Percentiles rank a stretch among this genome's conserved stretches.
phyloP scores from a whole-genome alignment of 2,888 invertebrate species.

The Caenorhabditis parvicauda region DNA sequence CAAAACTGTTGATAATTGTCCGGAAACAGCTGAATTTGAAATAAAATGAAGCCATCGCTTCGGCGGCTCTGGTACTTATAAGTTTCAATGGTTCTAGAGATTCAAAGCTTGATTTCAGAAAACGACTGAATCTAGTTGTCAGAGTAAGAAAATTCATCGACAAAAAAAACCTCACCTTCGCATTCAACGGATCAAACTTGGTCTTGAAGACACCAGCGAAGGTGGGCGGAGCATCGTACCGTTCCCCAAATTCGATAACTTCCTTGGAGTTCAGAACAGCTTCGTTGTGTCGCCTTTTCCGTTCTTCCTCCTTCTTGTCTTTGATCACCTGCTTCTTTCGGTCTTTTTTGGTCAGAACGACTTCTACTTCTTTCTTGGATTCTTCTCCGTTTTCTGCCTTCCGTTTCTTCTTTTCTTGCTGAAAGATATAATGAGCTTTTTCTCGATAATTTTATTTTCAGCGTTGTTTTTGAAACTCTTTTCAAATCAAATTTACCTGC shows the following conservation, averaged over 20 bases:
- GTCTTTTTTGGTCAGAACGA: constrained; percentile 15
- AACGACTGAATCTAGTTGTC: not conserved
- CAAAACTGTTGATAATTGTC: too few species aligned
- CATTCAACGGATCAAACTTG: constrained; percentile 38
- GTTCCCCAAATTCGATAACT: constrained; percentile 52
- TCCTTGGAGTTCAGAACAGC: constrained; percentile 31
- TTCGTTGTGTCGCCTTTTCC: constrained; percentile 11
- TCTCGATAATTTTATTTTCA: too few species aligned
- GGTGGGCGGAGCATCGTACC: constrained; percentile 51
- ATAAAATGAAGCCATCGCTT: too few species aligned
- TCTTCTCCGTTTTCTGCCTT: not conserved
- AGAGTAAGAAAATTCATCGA: not conserved
- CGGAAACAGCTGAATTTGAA: too few species aligned
- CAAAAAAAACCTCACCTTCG: too few species aligned
- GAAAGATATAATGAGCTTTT: too few species aligned
- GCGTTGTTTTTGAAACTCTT: too few species aligned
- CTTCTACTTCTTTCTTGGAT: not conserved
- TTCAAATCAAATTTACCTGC: too few species aligned
- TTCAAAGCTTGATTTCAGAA: constrained; percentile 10
- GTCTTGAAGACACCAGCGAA: constrained; percentile 38
- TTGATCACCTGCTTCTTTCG: constrained; percentile 20
- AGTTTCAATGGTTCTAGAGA: too few species aligned
- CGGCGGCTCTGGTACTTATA: too few species aligned
- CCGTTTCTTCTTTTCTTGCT: not conserved
- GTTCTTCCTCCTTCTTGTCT: constrained; percentile 13